Evolutionary conservation across 2,113 vertebrate species (phyloP).

Genomic region (Pavo muticus): DNA sequence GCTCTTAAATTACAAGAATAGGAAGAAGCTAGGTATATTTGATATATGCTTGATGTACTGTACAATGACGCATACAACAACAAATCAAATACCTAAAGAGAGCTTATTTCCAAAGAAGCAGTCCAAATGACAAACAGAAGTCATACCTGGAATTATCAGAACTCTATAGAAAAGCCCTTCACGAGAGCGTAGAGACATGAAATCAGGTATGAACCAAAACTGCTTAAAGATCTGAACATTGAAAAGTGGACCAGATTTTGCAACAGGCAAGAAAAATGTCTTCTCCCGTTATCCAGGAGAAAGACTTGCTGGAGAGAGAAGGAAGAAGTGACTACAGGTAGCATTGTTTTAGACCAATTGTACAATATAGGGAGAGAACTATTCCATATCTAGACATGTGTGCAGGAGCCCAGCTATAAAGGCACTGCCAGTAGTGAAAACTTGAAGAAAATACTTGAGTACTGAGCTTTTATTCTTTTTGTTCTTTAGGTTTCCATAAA

Average conservation of each 20-base stretch:
- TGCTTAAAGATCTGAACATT: not conserved
- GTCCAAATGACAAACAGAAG: not conserved
- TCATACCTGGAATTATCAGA: not conserved
- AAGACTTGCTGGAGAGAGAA: not conserved
- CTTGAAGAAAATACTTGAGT: not conserved
- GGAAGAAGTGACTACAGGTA: not conserved
- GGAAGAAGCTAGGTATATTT: rapidly evolving
- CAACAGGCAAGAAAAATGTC: not conserved
- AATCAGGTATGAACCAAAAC: not conserved
- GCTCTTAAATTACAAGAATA: not conserved
- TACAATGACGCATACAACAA: not conserved
- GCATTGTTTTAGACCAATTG: not conserved
- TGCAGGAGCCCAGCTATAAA: not conserved
- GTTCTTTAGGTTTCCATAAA: not conserved
- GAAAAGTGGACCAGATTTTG: not conserved
- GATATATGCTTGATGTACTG: not conserved
- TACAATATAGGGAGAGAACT: not conserved
- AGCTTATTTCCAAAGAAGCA: not conserved
- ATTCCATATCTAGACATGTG: not conserved
- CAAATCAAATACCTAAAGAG: not conserved
- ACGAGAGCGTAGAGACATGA: rapidly evolving
- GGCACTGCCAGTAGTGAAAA: not conserved
- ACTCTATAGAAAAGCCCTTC: not conserved
- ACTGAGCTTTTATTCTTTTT: not conserved
- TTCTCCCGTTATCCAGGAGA: not conserved